phyloP scores from a whole-genome alignment of 2,113 vertebrate species.

The Cynopterus brachyotis region DNA sequence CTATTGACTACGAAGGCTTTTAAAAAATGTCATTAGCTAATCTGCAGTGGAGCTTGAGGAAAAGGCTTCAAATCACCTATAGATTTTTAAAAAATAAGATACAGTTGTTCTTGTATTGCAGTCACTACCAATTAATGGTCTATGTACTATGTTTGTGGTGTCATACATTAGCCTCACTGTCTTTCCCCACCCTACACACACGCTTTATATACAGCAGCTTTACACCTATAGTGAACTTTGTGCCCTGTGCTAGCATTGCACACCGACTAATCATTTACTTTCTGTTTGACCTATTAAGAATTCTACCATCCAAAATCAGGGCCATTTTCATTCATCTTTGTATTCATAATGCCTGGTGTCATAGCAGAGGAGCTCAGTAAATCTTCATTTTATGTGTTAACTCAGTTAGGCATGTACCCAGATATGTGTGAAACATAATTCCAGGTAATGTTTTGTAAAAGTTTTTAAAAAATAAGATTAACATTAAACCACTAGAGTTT shows the following conservation, averaged over 20 bases:
- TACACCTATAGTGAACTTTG: not conserved
- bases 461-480: no score
- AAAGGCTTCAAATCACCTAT: not conserved
- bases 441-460: no score
- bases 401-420: no score
- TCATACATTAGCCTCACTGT: rapidly evolving
- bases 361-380: not conserved
- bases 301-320: not conserved
- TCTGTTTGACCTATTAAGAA: not conserved
- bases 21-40: not conserved
- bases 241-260: not conserved
- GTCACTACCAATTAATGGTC: not conserved
- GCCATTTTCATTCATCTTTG: not conserved
- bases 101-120: not conserved
- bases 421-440: no score
- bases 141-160: not conserved
- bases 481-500: no score
- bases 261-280: not conserved
- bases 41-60: not conserved
- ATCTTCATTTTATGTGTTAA: not conserved
- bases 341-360: not conserved
- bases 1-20: not conserved
- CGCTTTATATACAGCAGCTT: not conserved
- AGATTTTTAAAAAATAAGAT: not conserved
- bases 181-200: not conserved